phyloP scores from a whole-genome alignment of 2,113 vertebrate genomes.

The Hucho hucho region DNA sequence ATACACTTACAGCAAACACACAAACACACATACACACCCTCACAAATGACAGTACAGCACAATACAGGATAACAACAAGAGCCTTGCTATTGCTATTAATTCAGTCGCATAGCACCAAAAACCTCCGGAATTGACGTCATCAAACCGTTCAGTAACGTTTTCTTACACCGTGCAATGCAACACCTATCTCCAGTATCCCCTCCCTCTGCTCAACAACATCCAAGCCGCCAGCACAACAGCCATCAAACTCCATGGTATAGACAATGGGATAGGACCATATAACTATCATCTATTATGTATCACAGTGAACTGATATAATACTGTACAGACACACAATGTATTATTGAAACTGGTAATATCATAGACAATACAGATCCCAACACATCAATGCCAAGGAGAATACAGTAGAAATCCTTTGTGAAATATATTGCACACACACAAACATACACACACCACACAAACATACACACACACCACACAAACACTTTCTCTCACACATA shows the following conservation, averaged over 20 bases:
- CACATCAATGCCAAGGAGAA: too few relatives aligned
- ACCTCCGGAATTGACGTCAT: too few relatives aligned
- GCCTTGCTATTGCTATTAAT: neutral
- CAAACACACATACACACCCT: constrained; percentile 13
- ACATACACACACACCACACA: neutral
- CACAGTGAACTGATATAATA: neutral
- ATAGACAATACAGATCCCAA: neutral
- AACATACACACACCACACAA: too few relatives aligned
- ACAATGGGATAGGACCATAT: constrained; percentile 43
- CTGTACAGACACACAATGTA: constrained; percentile 19
- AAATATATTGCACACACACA: too few relatives aligned
- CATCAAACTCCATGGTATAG: constrained; percentile 49
- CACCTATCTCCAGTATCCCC: too few relatives aligned
- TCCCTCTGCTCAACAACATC: too few relatives aligned
- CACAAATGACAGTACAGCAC: constrained; percentile 10
- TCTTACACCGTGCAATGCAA: too few relatives aligned
- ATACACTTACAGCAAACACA: neutral
- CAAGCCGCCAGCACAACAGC: constrained; percentile 16
- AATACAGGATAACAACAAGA: neutral
- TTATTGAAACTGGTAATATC: neutral
- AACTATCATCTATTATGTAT: constrained; percentile 61
- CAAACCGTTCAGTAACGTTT: too few relatives aligned
- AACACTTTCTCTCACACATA: constrained; percentile 10
- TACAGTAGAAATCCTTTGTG: too few relatives aligned
- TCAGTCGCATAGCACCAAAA: too few relatives aligned